Base-by-base conservation (phyloP, 23 tunicate species). In the Trididemnum clinides region DNA sequence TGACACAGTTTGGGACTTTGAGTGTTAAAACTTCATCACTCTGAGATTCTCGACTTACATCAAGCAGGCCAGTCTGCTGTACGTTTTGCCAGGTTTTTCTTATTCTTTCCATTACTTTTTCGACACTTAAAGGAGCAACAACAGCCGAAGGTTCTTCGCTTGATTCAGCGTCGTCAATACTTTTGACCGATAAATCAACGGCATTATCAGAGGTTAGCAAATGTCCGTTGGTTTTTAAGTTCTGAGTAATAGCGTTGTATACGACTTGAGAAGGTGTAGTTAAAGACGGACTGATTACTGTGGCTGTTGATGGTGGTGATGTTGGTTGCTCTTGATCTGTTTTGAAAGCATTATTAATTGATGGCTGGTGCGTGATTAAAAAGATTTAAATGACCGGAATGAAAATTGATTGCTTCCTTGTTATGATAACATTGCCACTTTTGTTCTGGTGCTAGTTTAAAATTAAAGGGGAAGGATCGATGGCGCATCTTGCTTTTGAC, bases 171-270 rank as follows among this genome's bases (percentile, higher is more conserved):
- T 6, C 34, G 1, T 81, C 83, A 28, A 36, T 83, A 1, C 30
- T 70, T 73, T 37, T 72, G 18, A 54, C 51, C 49, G 80, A 34
- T 28, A 70, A 29, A 33, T 86, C 89, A 12, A 80, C 84, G 62
- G 64, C 89, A 30, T 77, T 36, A 72, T 51, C 78, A 0, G 64
- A 22, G 29, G 84, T 29, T 28, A 64, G 27, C 72, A 71, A 77
- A 39, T 86, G 95, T 32, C 89, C 85, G 49, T 30, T 72, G 90
- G 33, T 78, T 26, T 69, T 69, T 26, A 84, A 36, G 58, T 80
- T 80, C 50, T 87, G 84, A 0, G 91, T 87, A 30, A 87, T 69
- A 19, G 81, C 91, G 91, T 87, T 85, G 51, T 87, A 87, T 1
- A 87, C 78, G 34, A 72, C 76, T 80, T 70, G 81, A 33, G 91